phyloP scores from a whole-genome alignment of 2,797 vertebrate genomes.

The Gallirallus australis region DNA sequence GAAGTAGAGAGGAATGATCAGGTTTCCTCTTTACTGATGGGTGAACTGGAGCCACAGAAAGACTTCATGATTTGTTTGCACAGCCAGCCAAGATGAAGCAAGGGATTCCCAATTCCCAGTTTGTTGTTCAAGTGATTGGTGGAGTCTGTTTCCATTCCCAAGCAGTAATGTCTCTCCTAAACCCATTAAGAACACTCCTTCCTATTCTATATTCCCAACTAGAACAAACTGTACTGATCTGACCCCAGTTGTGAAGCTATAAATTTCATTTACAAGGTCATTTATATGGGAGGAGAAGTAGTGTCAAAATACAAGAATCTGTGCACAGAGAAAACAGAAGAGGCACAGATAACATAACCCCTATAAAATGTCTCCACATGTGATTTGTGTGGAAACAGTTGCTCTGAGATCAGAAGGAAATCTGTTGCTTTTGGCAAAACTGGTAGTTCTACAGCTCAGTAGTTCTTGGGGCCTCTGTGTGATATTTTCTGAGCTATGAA shows the following conservation, averaged over 20 bases:
- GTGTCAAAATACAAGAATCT: slow-evolving; percentile 59
- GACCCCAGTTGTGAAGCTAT: slow-evolving; percentile 38
- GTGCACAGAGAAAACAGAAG: slow-evolving; percentile 61
- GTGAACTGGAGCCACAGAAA: slow-evolving; percentile 14
- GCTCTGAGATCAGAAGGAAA: slow-evolving; percentile 59
- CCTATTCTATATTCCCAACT: slow-evolving; percentile 33
- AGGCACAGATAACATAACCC: slow-evolving; percentile 60
- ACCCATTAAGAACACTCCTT: slow-evolving; percentile 35
- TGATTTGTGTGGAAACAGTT: slow-evolving; percentile 70
- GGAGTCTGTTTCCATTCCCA: slow-evolving; percentile 45
- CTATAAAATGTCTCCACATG: slow-evolving; percentile 46
- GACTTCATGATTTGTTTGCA: slow-evolving; percentile 31
- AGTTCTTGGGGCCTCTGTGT: slow-evolving; percentile 40
- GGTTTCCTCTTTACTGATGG: slow-evolving; percentile 32
- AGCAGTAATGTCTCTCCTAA: slow-evolving; percentile 23
- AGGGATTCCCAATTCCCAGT: slow-evolving; percentile 53
- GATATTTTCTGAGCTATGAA: slow-evolving; percentile 40
- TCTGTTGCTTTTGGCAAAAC: slow-evolving; percentile 66
- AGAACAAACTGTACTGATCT: slow-evolving; percentile 59
- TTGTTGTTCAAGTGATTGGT: slow-evolving; percentile 42
- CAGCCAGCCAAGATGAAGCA: background rate
- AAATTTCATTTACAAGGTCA: slow-evolving; percentile 59
- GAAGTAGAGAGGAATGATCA: slow-evolving; percentile 1
- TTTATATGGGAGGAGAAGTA: slow-evolving; percentile 61
- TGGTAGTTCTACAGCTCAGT: slow-evolving; percentile 26